A percentile compares a stretch with the other conserved stretches of the same genome.
These are phyloP conservation scores for Limenitis camilla DNA, from an alignment of 2,888 invertebrate genomes.

Conservation along the genomic window DNA sequence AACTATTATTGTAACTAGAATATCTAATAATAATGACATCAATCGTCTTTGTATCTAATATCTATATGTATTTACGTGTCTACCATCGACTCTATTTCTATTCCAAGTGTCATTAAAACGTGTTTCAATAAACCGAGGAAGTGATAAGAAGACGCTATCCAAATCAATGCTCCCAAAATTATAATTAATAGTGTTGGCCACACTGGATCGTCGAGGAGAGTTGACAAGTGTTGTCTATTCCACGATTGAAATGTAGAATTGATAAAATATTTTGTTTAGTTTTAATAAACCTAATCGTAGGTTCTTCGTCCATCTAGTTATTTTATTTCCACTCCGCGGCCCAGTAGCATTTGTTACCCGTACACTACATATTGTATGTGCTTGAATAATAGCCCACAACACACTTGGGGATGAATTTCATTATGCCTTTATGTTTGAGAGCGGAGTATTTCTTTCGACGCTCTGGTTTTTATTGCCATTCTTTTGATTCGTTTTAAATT, in stretches of 20 bases:
- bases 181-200: too few species aligned
- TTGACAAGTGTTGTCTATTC: too few species aligned
- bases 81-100: too few species aligned
- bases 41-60: too few species aligned
- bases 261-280: not conserved
- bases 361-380: constrained; percentile 66
- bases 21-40: too few species aligned
- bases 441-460: constrained; percentile 52
- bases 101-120: too few species aligned
- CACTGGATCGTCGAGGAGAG: too few species aligned
- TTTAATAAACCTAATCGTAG: not conserved
- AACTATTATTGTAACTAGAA: too few species aligned
- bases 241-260: not conserved
- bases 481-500: constrained; percentile 47
- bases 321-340: constrained; percentile 34
- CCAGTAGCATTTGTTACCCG: constrained; percentile 59
- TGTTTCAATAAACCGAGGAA: too few species aligned
- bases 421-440: constrained; percentile 62
- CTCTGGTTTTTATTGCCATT: constrained; percentile 48
- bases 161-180: too few species aligned
- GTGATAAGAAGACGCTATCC: too few species aligned
- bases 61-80: too few species aligned
- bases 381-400: constrained; percentile 67
- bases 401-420: constrained; percentile 71
- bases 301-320: constrained; percentile 19